These are phyloP conservation scores for Eupithecia inturbata DNA, from an alignment of 2,888 invertebrate species.

Conservation along the genomic window DNA sequence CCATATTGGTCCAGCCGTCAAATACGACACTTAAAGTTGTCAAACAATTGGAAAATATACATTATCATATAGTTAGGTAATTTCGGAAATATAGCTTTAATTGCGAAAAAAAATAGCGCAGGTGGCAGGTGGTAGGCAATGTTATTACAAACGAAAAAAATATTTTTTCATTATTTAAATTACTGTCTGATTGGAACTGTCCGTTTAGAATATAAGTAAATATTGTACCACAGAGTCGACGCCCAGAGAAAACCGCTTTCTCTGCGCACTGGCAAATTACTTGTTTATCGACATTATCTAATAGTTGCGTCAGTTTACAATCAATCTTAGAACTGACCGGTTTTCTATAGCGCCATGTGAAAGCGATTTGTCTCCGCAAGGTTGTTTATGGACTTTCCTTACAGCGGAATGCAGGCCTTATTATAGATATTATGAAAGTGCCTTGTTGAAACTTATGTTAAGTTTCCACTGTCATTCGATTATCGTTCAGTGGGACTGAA, in stretches of 20 bases:
- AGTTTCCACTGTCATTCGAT: not conserved
- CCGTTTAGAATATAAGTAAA: not conserved
- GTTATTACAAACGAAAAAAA: too few species aligned
- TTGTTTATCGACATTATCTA: constrained; percentile 50
- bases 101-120: too few species aligned
- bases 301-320: constrained; percentile 42
- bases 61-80: too few species aligned
- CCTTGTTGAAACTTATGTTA: not conserved
- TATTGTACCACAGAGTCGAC: not conserved
- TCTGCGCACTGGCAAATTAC: constrained; percentile 49
- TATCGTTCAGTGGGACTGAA: not conserved
- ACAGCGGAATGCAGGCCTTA: constrained; percentile 6
- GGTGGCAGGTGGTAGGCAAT: too few species aligned
- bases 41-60: too few species aligned
- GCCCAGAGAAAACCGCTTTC: constrained; percentile 66
- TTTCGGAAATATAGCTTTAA: too few species aligned
- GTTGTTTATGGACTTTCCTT: not conserved
- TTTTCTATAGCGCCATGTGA: constrained; percentile 31
- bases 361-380: constrained; percentile 16
- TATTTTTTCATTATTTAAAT: too few species aligned
- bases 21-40: too few species aligned
- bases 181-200: too few species aligned
- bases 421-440: not conserved
- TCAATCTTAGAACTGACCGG: constrained; percentile 38
- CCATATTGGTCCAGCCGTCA: too few species aligned